These are phyloP conservation scores for Toxotes chatareus DNA, from an alignment of 2,113 vertebrate species.

Conservation along the genomic window DNA sequence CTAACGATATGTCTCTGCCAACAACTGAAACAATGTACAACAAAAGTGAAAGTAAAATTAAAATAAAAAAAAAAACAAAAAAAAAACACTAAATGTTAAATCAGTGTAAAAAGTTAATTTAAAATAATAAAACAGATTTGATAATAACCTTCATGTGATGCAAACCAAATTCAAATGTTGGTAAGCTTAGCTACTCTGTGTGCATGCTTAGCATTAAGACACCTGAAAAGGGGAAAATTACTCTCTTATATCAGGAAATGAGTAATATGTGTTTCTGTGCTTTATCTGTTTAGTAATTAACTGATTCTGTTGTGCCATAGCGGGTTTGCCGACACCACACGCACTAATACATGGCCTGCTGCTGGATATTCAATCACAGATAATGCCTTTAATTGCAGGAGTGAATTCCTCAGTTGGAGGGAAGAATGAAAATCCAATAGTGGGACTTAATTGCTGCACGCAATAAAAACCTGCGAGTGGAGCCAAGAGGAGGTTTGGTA, in stretches of 20 bases:
- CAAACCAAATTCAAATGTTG: not conserved
- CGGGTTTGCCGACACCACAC: not conserved
- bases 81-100: not conserved
- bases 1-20: too few species aligned
- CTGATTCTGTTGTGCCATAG: not conserved
- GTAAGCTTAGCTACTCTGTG: not conserved
- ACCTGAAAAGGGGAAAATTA: not conserved
- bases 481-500: conserved; percentile 8
- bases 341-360: not conserved
- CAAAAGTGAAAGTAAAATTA: not conserved
- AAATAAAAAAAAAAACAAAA: not conserved
- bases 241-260: conserved; percentile 11
- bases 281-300: conserved; percentile 13
- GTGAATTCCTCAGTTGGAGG: conserved; percentile 13
- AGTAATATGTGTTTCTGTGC: conserved; percentile 2
- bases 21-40: not conserved
- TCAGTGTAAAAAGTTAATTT: not conserved
- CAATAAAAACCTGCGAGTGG: conserved; percentile 10
- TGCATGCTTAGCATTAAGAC: not conserved
- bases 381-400: conserved; percentile 32
- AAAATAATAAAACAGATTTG: not conserved
- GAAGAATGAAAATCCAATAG: conserved; percentile 20
- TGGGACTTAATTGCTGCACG: conserved; percentile 1
- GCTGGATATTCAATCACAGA: conserved; percentile 26
- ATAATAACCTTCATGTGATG: not conserved